Conservation (phyloP, 2,888 invertebrate species). For the Pachycephus smyrnensis region DNA sequence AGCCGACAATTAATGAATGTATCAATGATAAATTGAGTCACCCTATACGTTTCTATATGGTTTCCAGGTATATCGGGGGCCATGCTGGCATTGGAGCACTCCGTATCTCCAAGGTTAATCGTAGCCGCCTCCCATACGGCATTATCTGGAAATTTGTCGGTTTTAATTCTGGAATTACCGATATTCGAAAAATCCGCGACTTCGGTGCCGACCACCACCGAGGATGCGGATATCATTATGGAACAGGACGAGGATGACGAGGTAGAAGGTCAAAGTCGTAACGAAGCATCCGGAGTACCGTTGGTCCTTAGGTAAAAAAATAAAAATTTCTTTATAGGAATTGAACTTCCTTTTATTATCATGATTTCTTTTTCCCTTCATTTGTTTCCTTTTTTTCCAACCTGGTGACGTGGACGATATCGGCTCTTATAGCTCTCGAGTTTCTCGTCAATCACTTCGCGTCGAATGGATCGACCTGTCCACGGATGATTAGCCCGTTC, state of each 20-base stretch:
- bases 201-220: slow-evolving; percentile 31
- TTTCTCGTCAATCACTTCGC: background rate
- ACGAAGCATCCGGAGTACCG: slow-evolving; percentile 32
- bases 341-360: background rate
- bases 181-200: slow-evolving; percentile 58
- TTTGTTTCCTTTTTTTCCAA: background rate
- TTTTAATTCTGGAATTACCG: slow-evolving; percentile 72
- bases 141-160: slow-evolving; percentile 82
- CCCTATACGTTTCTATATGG: background rate
- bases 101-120: slow-evolving; percentile 69
- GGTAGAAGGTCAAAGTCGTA: slow-evolving; percentile 13
- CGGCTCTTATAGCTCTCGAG: background rate
- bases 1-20: background rate
- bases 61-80: slow-evolving; percentile 44
- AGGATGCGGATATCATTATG: slow-evolving; percentile 37
- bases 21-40: background rate
- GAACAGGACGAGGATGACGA: slow-evolving; percentile 35
- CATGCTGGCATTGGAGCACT: slow-evolving; percentile 45
- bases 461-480: background rate
- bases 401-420: background rate
- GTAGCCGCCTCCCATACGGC: slow-evolving; percentile 83
- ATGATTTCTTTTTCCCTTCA: background rate
- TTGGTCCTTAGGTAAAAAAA: slow-evolving; percentile 46
- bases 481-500: background rate
- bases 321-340: background rate